These are phyloP conservation scores for Galleria mellonella DNA, from an alignment of 1,140 invertebrate species.

Conservation along the genomic window DNA sequence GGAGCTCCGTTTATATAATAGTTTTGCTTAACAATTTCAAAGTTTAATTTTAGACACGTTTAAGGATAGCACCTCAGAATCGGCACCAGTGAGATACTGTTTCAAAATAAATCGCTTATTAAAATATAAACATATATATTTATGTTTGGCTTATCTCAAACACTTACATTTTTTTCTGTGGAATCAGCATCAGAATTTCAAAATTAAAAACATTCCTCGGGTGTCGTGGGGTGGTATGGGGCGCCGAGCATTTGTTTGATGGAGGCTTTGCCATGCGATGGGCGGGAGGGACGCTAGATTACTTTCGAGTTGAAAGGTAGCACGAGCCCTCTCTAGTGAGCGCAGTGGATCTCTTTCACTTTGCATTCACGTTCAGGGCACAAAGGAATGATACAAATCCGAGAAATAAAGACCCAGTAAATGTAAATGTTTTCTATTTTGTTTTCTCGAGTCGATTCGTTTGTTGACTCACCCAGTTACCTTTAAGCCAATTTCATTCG, in stretches of 20 bases:
- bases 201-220: conserved; percentile 74
- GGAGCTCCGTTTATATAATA: too few relatives aligned
- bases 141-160: conserved; percentile 41
- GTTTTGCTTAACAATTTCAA: too few relatives aligned
- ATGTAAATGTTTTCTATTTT: conserved; percentile 70
- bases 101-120: conserved; percentile 3
- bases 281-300: conserved; percentile 67
- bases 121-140: conserved; percentile 24
- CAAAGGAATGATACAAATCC: conserved; percentile 74
- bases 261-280: conserved; percentile 67
- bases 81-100: conserved; percentile 6
- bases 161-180: conserved; percentile 48
- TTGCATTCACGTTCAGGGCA: conserved; percentile 65
- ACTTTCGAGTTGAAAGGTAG: conserved; percentile 74
- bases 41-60: too few relatives aligned
- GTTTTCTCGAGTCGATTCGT: conserved; percentile 56
- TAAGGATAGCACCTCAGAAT: too few relatives aligned
- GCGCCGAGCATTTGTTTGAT: conserved; percentile 68
- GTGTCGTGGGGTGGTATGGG: conserved; percentile 64
- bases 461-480: conserved; percentile 61
- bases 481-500: conserved; percentile 54
- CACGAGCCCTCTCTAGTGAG: conserved; percentile 66
- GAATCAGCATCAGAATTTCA: conserved; percentile 70
- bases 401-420: conserved; percentile 67
- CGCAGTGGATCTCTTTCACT: conserved; percentile 72